Conservation (phyloP, 2,888 invertebrate species). For the Hypomecis atomaria region DNA sequence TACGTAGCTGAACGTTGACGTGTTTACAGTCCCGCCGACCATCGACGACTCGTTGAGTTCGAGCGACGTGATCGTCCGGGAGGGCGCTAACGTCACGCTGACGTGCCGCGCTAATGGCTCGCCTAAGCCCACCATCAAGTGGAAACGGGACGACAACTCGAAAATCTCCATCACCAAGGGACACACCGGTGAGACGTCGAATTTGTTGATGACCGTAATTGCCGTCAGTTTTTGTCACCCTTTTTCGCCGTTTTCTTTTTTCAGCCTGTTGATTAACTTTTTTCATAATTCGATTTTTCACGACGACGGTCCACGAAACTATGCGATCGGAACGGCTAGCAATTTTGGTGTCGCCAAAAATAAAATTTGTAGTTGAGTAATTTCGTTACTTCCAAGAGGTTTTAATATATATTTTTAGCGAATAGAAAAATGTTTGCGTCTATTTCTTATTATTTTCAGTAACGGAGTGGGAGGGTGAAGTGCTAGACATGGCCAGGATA, state of each 20-base stretch:
- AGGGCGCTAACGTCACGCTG: conserved; percentile 94
- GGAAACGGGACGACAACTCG: conserved; percentile 95
- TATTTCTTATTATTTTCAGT: conserved; percentile 81
- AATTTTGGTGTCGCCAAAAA: conserved; percentile 11
- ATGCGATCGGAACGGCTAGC: neutral
- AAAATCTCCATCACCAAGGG: conserved; percentile 95
- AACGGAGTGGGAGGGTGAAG: conserved; percentile 93
- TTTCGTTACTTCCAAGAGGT: neutral
- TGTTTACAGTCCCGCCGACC: conserved; percentile 93
- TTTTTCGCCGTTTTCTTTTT: conserved; percentile 28
- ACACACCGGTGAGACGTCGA: conserved; percentile 86
- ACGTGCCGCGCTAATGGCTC: conserved; percentile 95
- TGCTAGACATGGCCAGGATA: conserved; percentile 92
- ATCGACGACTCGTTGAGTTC: conserved; percentile 96
- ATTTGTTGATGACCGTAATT: conserved; percentile 47
- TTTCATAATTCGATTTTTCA: conserved; percentile 36
- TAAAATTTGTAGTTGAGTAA: neutral
- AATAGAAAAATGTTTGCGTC: too few relatives aligned
- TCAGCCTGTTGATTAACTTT: conserved; percentile 28
- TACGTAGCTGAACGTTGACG: conserved; percentile 43
- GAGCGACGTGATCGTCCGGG: conserved; percentile 95
- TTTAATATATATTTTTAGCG: neutral
- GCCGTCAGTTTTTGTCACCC: conserved; percentile 31
- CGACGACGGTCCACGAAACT: conserved; percentile 4
- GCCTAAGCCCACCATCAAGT: conserved; percentile 94